These are phyloP conservation scores for Pogonocherus hispidulus DNA, from an alignment of 2,888 invertebrate genomes.

Conservation along the genomic window DNA sequence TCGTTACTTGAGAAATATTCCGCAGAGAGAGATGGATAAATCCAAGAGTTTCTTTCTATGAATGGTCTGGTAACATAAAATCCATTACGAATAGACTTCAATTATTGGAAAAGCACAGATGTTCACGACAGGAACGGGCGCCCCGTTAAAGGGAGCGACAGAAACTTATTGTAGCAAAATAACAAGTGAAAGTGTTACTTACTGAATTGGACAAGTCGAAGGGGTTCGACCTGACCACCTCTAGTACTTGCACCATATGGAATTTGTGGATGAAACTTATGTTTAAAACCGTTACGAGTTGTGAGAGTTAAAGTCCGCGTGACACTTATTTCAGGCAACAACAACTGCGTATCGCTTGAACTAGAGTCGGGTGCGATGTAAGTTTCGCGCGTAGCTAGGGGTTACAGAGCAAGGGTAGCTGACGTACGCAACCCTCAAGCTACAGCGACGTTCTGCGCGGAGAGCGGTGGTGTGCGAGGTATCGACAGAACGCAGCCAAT, in stretches of 20 bases:
- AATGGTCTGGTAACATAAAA: slow-evolving; percentile 41
- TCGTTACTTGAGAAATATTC: slow-evolving; percentile 33
- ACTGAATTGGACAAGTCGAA: slow-evolving; percentile 85
- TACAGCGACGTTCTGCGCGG: slow-evolving; percentile 61
- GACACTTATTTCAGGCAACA: slow-evolving; percentile 32
- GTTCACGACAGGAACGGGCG: slow-evolving; percentile 35
- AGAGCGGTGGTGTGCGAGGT: slow-evolving; percentile 45
- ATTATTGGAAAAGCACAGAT: slow-evolving; percentile 45
- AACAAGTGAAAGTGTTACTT: slow-evolving; percentile 61
- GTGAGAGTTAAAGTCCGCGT: slow-evolving; percentile 32
- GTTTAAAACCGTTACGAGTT: slow-evolving; percentile 32
- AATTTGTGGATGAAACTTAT: slow-evolving; percentile 38
- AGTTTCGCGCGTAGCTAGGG: slow-evolving; percentile 48
- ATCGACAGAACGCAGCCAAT: slow-evolving; percentile 66
- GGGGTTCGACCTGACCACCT: slow-evolving; percentile 84
- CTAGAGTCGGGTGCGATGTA: slow-evolving; percentile 36
- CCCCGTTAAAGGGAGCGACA: slow-evolving; percentile 30
- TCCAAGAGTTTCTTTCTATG: slow-evolving; percentile 32
- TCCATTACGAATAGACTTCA: slow-evolving; percentile 47
- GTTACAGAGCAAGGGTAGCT: slow-evolving; percentile 44
- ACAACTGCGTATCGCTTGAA: slow-evolving; percentile 38
- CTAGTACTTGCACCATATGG: slow-evolving; percentile 87
- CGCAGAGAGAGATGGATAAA: slow-evolving; percentile 24
- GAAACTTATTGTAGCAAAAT: slow-evolving; percentile 31
- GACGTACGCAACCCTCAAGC: slow-evolving; percentile 54